These are phyloP conservation scores for Lampris incognitus DNA, from an alignment of 2,113 vertebrate species.

Conservation along the genomic window DNA sequence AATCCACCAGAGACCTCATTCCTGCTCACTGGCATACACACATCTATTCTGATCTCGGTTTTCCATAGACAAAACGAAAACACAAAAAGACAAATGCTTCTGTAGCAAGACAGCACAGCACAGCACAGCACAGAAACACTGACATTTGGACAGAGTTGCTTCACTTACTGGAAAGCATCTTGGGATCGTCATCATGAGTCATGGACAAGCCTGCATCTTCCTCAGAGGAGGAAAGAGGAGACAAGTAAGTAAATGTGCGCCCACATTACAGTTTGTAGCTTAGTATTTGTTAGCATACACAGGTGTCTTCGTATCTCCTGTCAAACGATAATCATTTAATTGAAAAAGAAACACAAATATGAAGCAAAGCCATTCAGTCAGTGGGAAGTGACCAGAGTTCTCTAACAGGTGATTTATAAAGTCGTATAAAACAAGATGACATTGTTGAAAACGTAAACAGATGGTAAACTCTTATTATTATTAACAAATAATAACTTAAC, in stretches of 20 bases:
- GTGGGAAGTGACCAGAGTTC: too few relatives aligned
- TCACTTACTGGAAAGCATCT: neutral
- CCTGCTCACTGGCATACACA: constrained; percentile 30
- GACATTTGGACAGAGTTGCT: neutral
- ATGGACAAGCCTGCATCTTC: constrained; percentile 89
- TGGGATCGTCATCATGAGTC: constrained; percentile 73
- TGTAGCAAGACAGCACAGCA: neutral
- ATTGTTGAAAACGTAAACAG: too few relatives aligned
- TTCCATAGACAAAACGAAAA: constrained; percentile 19
- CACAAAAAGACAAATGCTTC: constrained; percentile 14
- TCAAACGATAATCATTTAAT: too few relatives aligned
- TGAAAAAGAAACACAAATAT: too few relatives aligned
- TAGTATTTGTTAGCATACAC: neutral
- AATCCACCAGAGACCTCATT: constrained; percentile 66
- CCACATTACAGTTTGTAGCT: neutral
- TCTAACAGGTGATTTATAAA: too few relatives aligned
- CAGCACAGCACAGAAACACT: neutral
- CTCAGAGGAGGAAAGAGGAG: constrained; percentile 83
- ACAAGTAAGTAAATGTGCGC: constrained; percentile 74
- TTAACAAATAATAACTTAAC: too few relatives aligned
- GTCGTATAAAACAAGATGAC: too few relatives aligned
- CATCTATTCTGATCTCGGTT: constrained; percentile 38
- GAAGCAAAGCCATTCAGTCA: too few relatives aligned
- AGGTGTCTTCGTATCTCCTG: neutral
- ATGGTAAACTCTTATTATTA: too few relatives aligned